Base-by-base conservation (phyloP, 2,797 vertebrate species). In the Gymnodraco acuticeps region DNA sequence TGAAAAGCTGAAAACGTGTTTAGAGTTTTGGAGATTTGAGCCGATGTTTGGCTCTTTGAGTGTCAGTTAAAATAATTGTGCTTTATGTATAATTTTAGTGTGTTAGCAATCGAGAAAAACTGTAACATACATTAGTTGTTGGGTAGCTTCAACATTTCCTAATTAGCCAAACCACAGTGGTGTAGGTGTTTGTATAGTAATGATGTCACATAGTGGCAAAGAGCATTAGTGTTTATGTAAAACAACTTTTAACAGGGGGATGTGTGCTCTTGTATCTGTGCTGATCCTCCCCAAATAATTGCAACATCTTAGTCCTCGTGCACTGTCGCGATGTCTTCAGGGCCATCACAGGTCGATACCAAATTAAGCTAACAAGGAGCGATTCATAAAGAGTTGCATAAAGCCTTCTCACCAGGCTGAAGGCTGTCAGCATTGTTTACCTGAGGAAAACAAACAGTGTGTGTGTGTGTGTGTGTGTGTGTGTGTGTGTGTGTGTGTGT, bases 401-500 rank as follows among this genome's bases (percentile, higher is more conserved):
- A 75, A 62, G 63, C 27, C 63, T 20, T 8, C 33, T 68, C 14
- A 56, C 31, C 46, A 67, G 48, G 50, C 33, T 55, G 55, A 75
- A 66, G 66, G 72, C 80, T 54, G 70, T 68, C 42, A 63, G 20
- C 20, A 42, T 11, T 70, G 46, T 68, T 69, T 74, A 54, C 46
- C 20, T 10, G 3, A 14, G 70, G 54, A 64, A 64, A 70, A 69
- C 71, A 69, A 60, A 43, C 51, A 45, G 48, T 16, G 38, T 45
- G 50, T 13, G 50, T 19, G 20, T 38, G 54, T 41, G 31, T 56
- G 31, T 41, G 31, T n/a, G 23, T 27, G 23, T 27, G 27, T 4
- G 27, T 27, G 27, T 1, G 3, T 27, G 27, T 4, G 3, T 27
- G 27, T 4, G 27, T 27, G 27, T 4, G 27, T 27, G 27, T 4